These are phyloP conservation scores for Antennarius maculatus DNA, from an alignment of 2,797 vertebrate genomes.

Conservation along the genomic window DNA sequence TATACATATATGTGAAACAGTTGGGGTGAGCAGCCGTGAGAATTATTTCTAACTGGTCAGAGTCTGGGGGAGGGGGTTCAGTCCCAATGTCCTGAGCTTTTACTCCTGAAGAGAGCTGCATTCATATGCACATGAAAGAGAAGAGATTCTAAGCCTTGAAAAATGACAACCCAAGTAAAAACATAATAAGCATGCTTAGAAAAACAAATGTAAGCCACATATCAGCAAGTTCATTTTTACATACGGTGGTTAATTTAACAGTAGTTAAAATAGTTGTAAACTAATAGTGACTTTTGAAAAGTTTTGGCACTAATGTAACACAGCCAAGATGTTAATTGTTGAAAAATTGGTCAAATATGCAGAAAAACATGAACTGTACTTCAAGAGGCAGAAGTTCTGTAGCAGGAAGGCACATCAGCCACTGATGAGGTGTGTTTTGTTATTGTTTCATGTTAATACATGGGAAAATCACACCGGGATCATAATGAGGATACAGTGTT, in stretches of 20 bases:
- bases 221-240: background rate
- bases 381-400: background rate
- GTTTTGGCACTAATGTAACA: background rate
- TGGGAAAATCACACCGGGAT: too few relatives aligned
- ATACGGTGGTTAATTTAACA: background rate
- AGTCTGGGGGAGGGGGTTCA: slow-evolving; percentile 53
- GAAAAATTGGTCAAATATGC: background rate
- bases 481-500: too few relatives aligned
- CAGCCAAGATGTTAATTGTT: background rate
- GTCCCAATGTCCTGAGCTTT: slow-evolving; percentile 42
- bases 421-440: too few relatives aligned
- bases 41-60: slow-evolving; percentile 43
- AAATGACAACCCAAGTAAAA: background rate
- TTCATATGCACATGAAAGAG: slow-evolving; percentile 26
- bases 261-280: background rate
- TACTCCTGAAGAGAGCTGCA: slow-evolving; percentile 35
- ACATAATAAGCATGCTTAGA: background rate
- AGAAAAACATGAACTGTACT: background rate
- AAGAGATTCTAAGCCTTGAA: background rate
- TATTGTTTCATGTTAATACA: too few relatives aligned
- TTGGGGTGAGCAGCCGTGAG: slow-evolving; percentile 60
- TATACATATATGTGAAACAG: slow-evolving; percentile 79
- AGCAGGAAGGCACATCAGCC: too few relatives aligned
- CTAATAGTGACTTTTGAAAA: background rate
- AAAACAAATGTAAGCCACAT: too few relatives aligned